Evolutionary conservation across 2,113 vertebrate genomes (phyloP).

Genomic region (Mesitornis unicolor): DNA sequence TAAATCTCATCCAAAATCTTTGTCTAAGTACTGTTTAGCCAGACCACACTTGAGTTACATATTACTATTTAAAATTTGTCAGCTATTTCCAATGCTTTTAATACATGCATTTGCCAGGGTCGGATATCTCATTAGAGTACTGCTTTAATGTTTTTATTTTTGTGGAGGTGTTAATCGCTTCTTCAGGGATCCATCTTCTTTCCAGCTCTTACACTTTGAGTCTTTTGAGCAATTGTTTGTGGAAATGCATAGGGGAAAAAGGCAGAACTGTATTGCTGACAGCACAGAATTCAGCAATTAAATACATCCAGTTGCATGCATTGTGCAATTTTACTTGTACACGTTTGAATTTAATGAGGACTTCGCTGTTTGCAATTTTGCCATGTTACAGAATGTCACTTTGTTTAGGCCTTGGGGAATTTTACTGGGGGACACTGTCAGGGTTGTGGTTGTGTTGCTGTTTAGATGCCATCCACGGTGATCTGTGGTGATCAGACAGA

Average conservation of each 20-base stretch:
- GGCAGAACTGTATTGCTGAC: neutral
- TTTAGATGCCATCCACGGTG: neutral
- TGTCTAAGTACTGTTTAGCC: neutral
- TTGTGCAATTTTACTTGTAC: neutral
- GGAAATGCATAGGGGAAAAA: neutral
- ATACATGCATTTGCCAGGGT: neutral
- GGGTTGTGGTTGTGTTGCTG: neutral
- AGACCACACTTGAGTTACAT: neutral
- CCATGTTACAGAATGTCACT: neutral
- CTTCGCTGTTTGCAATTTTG: neutral
- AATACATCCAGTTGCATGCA: neutral
- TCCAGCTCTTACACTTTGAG: neutral
- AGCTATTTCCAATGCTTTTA: neutral
- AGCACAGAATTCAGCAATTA: neutral
- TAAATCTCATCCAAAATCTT: neutral
- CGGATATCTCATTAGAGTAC: neutral
- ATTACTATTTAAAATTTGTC: neutral
- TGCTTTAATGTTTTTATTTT: neutral
- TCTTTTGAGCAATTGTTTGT: neutral
- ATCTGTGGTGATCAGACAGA: too few species aligned
- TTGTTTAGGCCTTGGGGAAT: neutral
- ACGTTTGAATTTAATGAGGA: neutral
- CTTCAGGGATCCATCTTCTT: neutral
- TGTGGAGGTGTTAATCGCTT: neutral
- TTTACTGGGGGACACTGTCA: neutral